phyloP scores from a whole-genome alignment of 2,888 invertebrate genomes.

The Coenonympha glycerion region DNA sequence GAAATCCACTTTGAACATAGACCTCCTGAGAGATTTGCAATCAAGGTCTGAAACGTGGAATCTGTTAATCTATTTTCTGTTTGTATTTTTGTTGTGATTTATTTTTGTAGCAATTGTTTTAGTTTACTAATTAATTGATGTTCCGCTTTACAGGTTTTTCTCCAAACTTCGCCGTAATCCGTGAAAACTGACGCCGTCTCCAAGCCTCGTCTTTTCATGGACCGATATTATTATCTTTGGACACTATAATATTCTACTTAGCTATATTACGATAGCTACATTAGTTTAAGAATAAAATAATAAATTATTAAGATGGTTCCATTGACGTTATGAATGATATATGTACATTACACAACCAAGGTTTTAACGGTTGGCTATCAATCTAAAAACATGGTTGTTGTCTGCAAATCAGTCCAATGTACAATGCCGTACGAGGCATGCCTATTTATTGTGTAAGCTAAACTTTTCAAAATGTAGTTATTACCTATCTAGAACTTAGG shows the following conservation, averaged over 20 bases:
- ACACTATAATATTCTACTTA: conserved; percentile 15
- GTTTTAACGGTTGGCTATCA: no score
- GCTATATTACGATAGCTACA: conserved; percentile 2
- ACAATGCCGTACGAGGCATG: background rate
- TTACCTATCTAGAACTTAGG: background rate
- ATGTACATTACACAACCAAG: background rate
- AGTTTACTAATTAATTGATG: background rate
- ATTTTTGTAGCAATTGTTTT: background rate
- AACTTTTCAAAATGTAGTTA: conserved; percentile 5
- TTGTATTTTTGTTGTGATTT: no score
- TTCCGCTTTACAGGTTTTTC: conserved; percentile 58
- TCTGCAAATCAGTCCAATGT: conserved; percentile 5
- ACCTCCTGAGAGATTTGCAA: no score
- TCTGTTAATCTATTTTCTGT: no score
- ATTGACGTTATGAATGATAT: background rate
- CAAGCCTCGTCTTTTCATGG: conserved; percentile 3
- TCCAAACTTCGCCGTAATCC: conserved; percentile 65
- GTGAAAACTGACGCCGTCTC: conserved; percentile 36
- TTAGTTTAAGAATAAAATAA: background rate
- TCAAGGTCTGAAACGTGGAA: no score
- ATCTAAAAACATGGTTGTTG: background rate
- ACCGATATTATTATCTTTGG: conserved; percentile 6
- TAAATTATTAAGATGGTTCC: background rate
- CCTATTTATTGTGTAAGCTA: conserved; percentile 2
- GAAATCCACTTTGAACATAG: no score